These are phyloP conservation scores for Jaculus jaculus DNA, from an alignment of 2,113 vertebrate species.

Conservation along the genomic window DNA sequence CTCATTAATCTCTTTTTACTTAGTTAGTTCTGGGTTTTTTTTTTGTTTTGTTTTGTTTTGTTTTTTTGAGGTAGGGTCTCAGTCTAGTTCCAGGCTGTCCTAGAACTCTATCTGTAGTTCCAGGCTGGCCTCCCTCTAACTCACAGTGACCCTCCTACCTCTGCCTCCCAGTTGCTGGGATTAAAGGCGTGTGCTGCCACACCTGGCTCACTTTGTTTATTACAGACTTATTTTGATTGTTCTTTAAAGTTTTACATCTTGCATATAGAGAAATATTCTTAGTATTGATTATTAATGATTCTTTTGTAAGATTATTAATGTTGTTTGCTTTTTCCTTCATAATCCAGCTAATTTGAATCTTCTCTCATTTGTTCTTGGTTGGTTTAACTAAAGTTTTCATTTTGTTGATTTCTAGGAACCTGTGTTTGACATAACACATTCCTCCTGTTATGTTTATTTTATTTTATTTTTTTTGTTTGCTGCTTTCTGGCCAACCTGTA, in stretches of 20 bases:
- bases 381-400: not conserved
- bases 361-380: not conserved
- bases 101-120: too few relatives aligned
- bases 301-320: not conserved
- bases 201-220: too few relatives aligned
- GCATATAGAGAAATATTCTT: not conserved
- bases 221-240: not conserved
- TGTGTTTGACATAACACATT: slow-evolving; percentile 1
- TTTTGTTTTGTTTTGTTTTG: too few relatives aligned
- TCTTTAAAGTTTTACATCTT: slow-evolving; percentile 24
- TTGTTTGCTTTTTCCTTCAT: not conserved
- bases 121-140: too few relatives aligned
- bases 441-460: too few relatives aligned
- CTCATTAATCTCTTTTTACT: not conserved
- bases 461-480: too few relatives aligned
- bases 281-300: not conserved
- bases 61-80: too few relatives aligned
- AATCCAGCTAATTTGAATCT: not conserved
- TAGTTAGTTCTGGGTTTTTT: not conserved
- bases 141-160: too few relatives aligned
- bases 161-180: too few relatives aligned
- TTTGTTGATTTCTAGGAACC: not conserved
- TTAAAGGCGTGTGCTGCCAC: too few relatives aligned
- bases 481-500: not conserved
- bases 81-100: too few relatives aligned